Evolutionary conservation across 1,140 invertebrate species (phyloP).

Genomic region (Hypsibius dujardini): DNA sequence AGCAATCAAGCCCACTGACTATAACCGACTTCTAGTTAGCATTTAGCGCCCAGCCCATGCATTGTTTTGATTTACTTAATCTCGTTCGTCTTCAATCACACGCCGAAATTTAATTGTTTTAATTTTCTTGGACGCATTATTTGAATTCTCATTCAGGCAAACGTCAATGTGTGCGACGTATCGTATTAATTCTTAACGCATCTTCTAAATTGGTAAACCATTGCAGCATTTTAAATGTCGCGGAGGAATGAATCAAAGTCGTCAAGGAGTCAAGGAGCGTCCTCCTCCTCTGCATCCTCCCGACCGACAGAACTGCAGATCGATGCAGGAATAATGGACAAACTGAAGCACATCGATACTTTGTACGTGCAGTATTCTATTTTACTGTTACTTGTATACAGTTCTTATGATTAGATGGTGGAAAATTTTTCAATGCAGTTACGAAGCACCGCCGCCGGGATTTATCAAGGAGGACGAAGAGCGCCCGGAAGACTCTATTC

Average conservation of each 20-base stretch:
- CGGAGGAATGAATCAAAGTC: background rate
- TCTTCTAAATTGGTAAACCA: background rate
- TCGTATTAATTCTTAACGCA: background rate
- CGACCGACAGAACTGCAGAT: background rate
- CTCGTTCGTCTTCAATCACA: too few species aligned
- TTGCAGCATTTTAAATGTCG: background rate
- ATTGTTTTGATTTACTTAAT: too few species aligned
- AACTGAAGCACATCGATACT: slow-evolving; percentile 14
- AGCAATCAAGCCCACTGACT: too few species aligned
- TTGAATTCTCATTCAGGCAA: too few species aligned
- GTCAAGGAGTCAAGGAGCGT: background rate
- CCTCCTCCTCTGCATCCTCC: too few species aligned
- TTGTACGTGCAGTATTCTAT: background rate
- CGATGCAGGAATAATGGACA: background rate
- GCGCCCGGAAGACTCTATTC: slow-evolving; percentile 28
- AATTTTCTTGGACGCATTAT: too few species aligned
- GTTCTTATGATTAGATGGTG: background rate
- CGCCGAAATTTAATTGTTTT: too few species aligned
- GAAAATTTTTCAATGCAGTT: slow-evolving; percentile 22
- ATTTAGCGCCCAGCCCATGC: too few species aligned
- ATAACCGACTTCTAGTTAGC: too few species aligned
- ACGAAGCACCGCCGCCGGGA: slow-evolving; percentile 27
- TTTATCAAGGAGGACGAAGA: slow-evolving; percentile 26
- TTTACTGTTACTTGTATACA: background rate
- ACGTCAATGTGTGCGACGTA: background rate